Conservation (phyloP, 2,113 vertebrate genomes). For the Meleagris gallopavo region DNA sequence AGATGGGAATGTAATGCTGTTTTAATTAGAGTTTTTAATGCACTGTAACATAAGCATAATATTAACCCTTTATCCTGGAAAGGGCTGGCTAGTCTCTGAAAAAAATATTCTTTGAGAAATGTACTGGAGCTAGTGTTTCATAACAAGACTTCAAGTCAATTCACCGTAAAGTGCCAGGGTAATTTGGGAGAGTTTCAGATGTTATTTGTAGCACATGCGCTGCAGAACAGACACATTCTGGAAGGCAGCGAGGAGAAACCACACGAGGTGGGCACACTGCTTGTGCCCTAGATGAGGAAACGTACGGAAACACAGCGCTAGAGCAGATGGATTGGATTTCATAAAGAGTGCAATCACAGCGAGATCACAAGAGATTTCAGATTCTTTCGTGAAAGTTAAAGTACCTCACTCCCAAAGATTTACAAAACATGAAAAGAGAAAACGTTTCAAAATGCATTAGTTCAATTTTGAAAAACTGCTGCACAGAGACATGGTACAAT, state of each 20-base stretch:
- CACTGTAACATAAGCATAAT: slow-evolving; percentile 99
- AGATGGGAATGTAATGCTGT: slow-evolving; percentile 99
- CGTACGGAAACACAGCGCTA: background rate
- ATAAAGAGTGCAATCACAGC: slow-evolving; percentile 53
- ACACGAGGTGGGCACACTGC: background rate
- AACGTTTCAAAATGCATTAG: slow-evolving; percentile 65
- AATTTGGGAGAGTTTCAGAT: slow-evolving; percentile 16
- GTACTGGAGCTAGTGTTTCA: slow-evolving; percentile 65
- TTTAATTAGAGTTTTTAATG: slow-evolving; percentile 99
- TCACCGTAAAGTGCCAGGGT: background rate
- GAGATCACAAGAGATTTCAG: slow-evolving; percentile 53
- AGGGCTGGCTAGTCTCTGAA: slow-evolving; percentile 84
- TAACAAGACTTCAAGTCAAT: slow-evolving; percentile 50
- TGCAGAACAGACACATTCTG: slow-evolving; percentile 5
- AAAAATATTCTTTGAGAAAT: slow-evolving; percentile 75
- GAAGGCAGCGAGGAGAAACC: slow-evolving; percentile 21
- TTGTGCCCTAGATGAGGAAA: background rate
- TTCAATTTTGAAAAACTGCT: slow-evolving; percentile 67
- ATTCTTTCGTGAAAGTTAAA: slow-evolving; percentile 67
- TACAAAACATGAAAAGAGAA: slow-evolving; percentile 69
- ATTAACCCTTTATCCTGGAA: slow-evolving; percentile 97
- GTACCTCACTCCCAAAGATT: slow-evolving; percentile 59
- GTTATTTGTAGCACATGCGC: slow-evolving; percentile 13
- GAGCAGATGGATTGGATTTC: slow-evolving; percentile 61
- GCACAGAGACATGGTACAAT: slow-evolving; percentile 49